Base-by-base conservation (phyloP, 2,888 invertebrate species). In the Plagodis dolabraria region DNA sequence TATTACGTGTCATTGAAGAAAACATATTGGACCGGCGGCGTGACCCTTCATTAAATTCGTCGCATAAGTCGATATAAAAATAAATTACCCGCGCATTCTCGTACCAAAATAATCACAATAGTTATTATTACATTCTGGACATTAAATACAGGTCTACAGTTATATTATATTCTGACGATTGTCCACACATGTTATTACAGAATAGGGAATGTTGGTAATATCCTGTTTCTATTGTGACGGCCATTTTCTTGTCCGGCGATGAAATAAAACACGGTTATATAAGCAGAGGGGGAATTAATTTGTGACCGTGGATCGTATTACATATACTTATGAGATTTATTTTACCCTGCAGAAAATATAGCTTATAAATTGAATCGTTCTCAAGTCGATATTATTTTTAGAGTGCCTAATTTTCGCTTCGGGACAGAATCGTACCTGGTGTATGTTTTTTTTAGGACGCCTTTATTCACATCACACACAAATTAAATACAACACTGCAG, bases 81-180 rank as follows among this genome's bases (percentile, higher is more conserved):
- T 22, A 22, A 22, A 22, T 22, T 22, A 22, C 22, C 22, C 22
- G 4, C 1, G 2, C 22, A 22, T 22, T 43, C 33, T 5, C n/a
- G 68, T 60, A 64, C 72, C 68, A 42, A 60, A 78, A 75, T 75
- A 76, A 72, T 70, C 66, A 75, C 70, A 71, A 76, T 76, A 72
- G 69, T 72, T 77, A 75, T 80, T 79, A 72, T 69, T 74, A 10
- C 65, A 58, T 65, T 63, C 70, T 58, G 69, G 70, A 74, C 75
- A 81, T 84, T 80, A 83, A 76, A 77, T 74, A 75, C 83, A 82
- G 69, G 60, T 68, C 67, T 40, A 22, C 10, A 10, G 11, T 47
- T 70, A 76, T 79, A 82, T 75, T 80, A 75, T 84, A 83, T 83
- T 79, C 78, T 66, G 73, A 67, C 76, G 75, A 83, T 79, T 83